Evolutionary conservation across 1,140 invertebrate genomes (phyloP).

Genomic region (Thaumetopoea pityocampa): DNA sequence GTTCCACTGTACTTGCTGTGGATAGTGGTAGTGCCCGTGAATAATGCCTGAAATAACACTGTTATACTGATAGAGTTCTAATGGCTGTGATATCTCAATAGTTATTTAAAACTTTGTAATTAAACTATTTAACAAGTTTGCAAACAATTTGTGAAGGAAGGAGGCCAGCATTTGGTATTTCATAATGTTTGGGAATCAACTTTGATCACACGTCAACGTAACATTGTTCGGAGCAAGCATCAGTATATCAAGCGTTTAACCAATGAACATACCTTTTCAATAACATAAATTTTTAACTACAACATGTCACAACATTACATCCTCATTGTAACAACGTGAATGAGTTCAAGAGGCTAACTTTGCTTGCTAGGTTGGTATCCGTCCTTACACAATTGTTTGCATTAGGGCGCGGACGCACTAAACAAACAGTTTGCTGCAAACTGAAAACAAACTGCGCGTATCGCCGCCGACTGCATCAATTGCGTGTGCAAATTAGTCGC

Average conservation of each 20-base stretch:
- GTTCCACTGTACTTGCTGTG: too few species aligned
- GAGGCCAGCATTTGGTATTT: slow-evolving; percentile 81
- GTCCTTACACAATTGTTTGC: slow-evolving; percentile 77
- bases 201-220: slow-evolving; percentile 47
- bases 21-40: too few species aligned
- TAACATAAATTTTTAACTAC: slow-evolving; percentile 64
- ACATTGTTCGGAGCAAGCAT: slow-evolving; percentile 53
- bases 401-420: too few species aligned
- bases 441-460: too few species aligned
- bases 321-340: slow-evolving; percentile 36
- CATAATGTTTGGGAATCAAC: slow-evolving; percentile 34
- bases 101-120: slow-evolving; percentile 6
- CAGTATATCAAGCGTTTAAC: slow-evolving; percentile 53
- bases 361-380: slow-evolving; percentile 69
- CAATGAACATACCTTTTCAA: slow-evolving; percentile 72
- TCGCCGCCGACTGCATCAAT: too few species aligned
- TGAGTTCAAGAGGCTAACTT: slow-evolving; percentile 36
- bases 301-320: slow-evolving; percentile 65
- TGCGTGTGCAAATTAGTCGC: too few species aligned
- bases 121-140: slow-evolving; percentile 62
- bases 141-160: slow-evolving; percentile 94
- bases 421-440: too few species aligned
- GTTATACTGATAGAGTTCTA: slow-evolving; percentile 1
- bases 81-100: slow-evolving; percentile 1
- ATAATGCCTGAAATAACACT: too few species aligned